Percentiles rank a stretch among this genome's conserved stretches.
Conservation (phyloP, 2,888 invertebrate genomes). For the Aethes cnicana region DNA sequence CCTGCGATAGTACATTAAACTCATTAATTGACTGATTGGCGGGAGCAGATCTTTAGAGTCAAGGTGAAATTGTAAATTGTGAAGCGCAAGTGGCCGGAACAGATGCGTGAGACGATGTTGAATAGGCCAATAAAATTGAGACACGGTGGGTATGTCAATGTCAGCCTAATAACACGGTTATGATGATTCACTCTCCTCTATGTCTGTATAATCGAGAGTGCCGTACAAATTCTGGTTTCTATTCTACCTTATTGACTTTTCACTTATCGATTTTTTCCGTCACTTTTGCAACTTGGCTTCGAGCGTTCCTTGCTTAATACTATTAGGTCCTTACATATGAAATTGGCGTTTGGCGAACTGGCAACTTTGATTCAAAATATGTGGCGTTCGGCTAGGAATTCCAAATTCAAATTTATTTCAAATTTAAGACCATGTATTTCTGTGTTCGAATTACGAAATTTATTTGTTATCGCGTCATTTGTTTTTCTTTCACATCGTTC, state of each 20-base stretch:
- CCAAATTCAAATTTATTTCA: too few species aligned
- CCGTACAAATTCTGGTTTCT: background rate
- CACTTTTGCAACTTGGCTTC: background rate
- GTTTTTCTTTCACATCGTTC: too few species aligned
- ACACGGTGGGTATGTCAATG: conserved; percentile 10
- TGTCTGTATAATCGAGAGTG: background rate
- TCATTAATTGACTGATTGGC: conserved; percentile 13
- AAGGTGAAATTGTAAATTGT: conserved; percentile 25
- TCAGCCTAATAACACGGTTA: conserved; percentile 18
- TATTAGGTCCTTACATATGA: too few species aligned
- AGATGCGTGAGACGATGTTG: conserved; percentile 2
- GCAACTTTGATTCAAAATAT: too few species aligned
- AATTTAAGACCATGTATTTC: too few species aligned
- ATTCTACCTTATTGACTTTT: background rate
- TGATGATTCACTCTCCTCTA: conserved; percentile 6
- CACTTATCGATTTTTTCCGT: background rate
- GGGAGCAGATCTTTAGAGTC: conserved; percentile 7
- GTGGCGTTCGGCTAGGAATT: too few species aligned
- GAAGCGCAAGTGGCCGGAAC: background rate
- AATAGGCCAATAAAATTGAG: conserved; percentile 13
- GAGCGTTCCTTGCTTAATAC: conserved; percentile 20
- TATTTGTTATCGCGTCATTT: too few species aligned
- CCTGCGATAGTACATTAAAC: conserved; percentile 6
- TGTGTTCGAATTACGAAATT: too few species aligned
- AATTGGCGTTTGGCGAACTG: too few species aligned